Evolutionary conservation across 1,140 invertebrate species (phyloP), one percentile per base, ranked within the genome.

Genomic region (Grapholita molesta): DNA sequence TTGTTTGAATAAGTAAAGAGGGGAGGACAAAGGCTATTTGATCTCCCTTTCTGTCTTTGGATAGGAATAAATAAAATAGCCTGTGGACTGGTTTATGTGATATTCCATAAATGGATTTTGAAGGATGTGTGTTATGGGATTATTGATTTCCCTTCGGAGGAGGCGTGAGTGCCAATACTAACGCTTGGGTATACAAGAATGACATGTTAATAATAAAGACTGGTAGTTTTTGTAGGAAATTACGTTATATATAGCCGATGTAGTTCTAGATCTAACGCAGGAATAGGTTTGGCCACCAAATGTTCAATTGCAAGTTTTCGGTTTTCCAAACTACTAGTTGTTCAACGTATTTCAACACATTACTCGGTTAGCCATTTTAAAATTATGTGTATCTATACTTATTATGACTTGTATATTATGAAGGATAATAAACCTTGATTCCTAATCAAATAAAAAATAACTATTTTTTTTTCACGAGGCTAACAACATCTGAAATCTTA

Each of bases 1-100:
- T 89, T 91, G 88, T 91, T 91, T 91, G 88, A 90, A 91, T 90
- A 91, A 90, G 89, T 91, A 90, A 89, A 85, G 83, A 87, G 83
- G 88, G 78, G 74, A 90, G 83, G 86, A 89, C 89, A 91, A 91
- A 91, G 82, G 83, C 82, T 86, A 88, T 91, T 90, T 87, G 87
- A 89, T 91, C 86, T 88, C 80, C 77, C 53, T 68, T 57, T 81
- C 78, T 84, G 81, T 86, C 79, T 85, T 77, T 65, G 69, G 75
- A 69, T 73, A 70, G 77, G 79, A 81, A 87, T 90, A 90, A 88
- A 90, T 88, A 89, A 83, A 84, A 81, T 79, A 65, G 75, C 74
- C 78, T 66, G 78, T 66, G 72, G 82, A 84, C 79, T 84, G 79
- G 80, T 81, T 88, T 90, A 85, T 88, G 78, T 75, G 82, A 83